Conservation (phyloP, 2,888 invertebrate species). For the Gortyna flavago region DNA sequence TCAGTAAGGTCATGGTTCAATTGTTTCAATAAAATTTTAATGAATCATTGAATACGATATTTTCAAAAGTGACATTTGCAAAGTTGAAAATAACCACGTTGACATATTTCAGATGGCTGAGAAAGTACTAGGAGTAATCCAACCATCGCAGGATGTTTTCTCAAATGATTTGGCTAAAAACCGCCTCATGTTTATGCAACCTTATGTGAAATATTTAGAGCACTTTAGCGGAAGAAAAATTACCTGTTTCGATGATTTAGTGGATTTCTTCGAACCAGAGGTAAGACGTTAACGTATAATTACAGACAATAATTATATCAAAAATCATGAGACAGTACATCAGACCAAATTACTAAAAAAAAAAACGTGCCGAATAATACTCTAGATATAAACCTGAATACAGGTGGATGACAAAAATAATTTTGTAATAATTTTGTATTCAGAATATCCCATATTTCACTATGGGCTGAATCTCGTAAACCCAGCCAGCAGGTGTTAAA, state of each 20-base stretch:
- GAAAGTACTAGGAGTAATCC: constrained; percentile 6
- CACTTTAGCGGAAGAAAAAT: constrained; percentile 18
- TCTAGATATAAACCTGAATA: neutral
- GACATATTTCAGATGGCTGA: constrained; percentile 43
- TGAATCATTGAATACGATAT: neutral
- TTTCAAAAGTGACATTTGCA: too few species aligned
- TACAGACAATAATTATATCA: neutral
- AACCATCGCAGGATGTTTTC: constrained; percentile 20
- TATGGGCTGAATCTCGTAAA: too few species aligned
- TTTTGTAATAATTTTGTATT: neutral
- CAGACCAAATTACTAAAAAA: neutral
- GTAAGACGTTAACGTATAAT: neutral
- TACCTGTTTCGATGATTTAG: constrained; percentile 17
- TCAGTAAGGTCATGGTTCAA: neutral
- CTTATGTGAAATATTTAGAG: constrained; percentile 38
- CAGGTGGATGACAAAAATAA: neutral
- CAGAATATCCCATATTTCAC: neutral
- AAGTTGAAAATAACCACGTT: neutral
- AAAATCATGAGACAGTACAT: neutral
- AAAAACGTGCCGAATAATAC: neutral
- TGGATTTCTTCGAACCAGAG: constrained; percentile 23
- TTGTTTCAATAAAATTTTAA: neutral
- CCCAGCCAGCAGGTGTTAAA: neutral
- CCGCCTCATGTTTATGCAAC: constrained; percentile 30
- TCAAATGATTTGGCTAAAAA: constrained; percentile 34